Evolutionary conservation across 2,113 vertebrate species (phyloP).

Genomic region (Nyctibius bracteatus): DNA sequence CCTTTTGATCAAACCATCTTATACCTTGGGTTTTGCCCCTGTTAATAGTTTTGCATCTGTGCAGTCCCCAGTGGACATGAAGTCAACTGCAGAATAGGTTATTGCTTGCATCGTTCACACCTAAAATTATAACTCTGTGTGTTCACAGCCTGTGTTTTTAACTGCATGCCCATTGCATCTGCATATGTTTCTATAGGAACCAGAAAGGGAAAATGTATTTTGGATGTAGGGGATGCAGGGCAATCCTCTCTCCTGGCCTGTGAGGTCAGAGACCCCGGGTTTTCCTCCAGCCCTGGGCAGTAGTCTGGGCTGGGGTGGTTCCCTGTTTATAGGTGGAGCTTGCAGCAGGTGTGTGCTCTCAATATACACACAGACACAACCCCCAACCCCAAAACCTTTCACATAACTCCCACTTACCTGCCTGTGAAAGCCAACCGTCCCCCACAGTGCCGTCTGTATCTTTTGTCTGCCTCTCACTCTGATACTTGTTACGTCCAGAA

Average conservation of each 20-base stretch:
- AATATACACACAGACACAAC: neutral
- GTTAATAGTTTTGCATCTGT: neutral
- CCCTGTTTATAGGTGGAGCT: neutral
- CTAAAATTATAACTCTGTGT: neutral
- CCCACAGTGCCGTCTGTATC: neutral
- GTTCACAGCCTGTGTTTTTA: accelerated
- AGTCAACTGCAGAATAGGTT: neutral
- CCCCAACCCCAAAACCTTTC: neutral
- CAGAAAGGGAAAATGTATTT: neutral
- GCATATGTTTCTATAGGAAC: neutral
- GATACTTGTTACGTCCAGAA: neutral
- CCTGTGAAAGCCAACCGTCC: neutral
- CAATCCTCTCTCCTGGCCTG: neutral
- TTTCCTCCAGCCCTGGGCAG: neutral
- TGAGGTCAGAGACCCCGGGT: neutral
- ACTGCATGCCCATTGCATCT: neutral
- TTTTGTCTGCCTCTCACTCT: neutral
- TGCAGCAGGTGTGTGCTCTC: neutral
- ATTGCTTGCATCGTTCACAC: accelerated
- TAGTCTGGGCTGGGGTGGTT: accelerated
- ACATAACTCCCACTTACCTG: neutral
- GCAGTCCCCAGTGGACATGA: neutral
- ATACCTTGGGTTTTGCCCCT: neutral
- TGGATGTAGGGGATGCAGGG: neutral
- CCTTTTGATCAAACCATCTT: neutral